Evolutionary conservation across 2,888 invertebrate species (phyloP).

Genomic region (Andrena bucephala): DNA sequence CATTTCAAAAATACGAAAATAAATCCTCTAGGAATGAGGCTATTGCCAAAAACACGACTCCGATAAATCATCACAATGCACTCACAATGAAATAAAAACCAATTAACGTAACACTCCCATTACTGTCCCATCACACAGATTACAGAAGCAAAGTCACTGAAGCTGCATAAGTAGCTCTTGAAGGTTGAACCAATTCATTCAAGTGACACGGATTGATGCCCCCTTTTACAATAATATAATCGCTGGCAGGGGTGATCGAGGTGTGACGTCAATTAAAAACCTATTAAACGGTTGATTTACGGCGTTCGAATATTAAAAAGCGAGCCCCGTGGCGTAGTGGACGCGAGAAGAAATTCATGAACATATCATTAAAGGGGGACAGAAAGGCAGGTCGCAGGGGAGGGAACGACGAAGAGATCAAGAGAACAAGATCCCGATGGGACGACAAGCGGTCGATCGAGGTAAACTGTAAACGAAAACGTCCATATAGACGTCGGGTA

Average conservation of each 20-base stretch:
- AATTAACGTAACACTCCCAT: neutral
- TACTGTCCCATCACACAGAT: neutral
- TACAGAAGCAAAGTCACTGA: neutral
- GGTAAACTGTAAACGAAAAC: constrained; percentile 39
- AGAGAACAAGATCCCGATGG: neutral
- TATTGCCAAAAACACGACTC: no score
- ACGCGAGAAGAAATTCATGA: constrained; percentile 20
- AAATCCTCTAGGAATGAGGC: no score
- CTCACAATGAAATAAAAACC: no score
- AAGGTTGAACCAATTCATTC: neutral
- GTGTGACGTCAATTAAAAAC: constrained; percentile 22
- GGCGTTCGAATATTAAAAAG: constrained; percentile 7
- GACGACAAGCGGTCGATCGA: constrained; percentile 7
- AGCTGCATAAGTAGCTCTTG: neutral
- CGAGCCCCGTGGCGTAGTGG: neutral
- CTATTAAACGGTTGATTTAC: constrained; percentile 26
- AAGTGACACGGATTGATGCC: neutral
- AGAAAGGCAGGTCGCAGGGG: constrained; percentile 3
- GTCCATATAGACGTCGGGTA: constrained; percentile 10
- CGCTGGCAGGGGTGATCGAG: neutral
- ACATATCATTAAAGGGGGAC: constrained; percentile 20
- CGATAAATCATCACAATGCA: no score
- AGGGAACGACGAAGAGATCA: neutral
- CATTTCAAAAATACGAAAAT: no score
- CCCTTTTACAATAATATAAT: constrained; percentile 1